Base-by-base conservation (phyloP, 2,797 vertebrate genomes). In the Carapus acus region DNA sequence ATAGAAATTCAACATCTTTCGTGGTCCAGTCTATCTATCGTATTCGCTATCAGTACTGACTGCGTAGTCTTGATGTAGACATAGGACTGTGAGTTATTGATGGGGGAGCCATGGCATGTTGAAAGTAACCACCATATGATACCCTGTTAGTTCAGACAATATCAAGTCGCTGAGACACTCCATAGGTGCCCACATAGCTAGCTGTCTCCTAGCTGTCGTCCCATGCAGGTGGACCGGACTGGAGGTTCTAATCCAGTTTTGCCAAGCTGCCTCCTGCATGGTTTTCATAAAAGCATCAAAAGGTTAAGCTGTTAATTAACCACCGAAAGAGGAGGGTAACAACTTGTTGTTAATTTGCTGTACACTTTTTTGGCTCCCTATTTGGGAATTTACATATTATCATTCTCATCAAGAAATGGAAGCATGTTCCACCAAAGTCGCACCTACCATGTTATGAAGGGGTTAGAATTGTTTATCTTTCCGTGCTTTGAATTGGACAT, bases 241-340 rank as follows among this genome's bases (percentile, higher is more conserved):
- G n/a, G n/a, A n/a, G n/a, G 74, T 83, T 83, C 80, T 79, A 88
- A 78, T 86, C 72, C 86, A 80, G 74, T 68, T 72, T 79, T 77
- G 66, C 60, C 78, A 69, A 71, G 82, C 78, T 76, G 73, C 83
- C 73, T 77, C 74, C 75, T 76, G 83, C 80, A 71, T 73, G 74
- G 83, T 80, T 83, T 87, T 87, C 83, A 86, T 87, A 86, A 87
- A 88, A 85, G 69, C 86, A 83, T 84, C 83, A 73, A 83, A 85
- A 87, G 87, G 82, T 86, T 89, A 88, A 90, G 82, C 84, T 88
- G 85, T 85, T 89, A 89, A 90, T 89, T 87, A 86, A 85, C 83
- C 76, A 74, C 82, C 83, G 77, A 77, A 79, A 85, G 83, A 80
- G 74, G 74, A 86, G 79, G 78, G 79, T 78, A 72, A 84, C 65